These are phyloP conservation scores for Apamea sordens DNA, from an alignment of 2,888 invertebrate species.

Conservation along the genomic window DNA sequence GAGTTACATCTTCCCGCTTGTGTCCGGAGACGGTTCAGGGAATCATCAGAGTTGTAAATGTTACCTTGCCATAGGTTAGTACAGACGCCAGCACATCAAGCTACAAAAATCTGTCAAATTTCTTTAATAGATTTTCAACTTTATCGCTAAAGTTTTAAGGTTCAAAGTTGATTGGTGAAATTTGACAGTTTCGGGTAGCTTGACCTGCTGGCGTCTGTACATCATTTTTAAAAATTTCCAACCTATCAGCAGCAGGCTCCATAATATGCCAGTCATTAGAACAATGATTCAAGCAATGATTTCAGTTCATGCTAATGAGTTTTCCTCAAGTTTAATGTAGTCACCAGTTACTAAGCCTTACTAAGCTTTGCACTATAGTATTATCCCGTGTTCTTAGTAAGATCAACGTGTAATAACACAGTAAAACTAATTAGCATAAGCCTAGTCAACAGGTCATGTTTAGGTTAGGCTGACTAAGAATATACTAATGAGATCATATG, in stretches of 20 bases:
- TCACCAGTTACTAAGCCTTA: slow-evolving; percentile 16
- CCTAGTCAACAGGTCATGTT: slow-evolving; percentile 43
- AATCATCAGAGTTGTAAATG: neutral
- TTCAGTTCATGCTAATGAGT: slow-evolving; percentile 28
- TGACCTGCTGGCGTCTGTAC: too few relatives aligned
- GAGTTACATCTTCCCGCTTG: neutral
- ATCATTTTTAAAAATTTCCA: neutral
- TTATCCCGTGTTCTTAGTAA: slow-evolving; percentile 53
- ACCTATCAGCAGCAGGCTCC: neutral
- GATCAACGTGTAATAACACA: slow-evolving; percentile 40
- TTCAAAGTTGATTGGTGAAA: too few relatives aligned
- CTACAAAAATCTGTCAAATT: too few relatives aligned
- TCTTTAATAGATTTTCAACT: too few relatives aligned
- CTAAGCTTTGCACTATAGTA: slow-evolving; percentile 6
- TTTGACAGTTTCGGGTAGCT: too few relatives aligned
- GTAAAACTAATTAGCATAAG: slow-evolving; percentile 44
- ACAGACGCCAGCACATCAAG: too few relatives aligned
- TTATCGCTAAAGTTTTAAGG: too few relatives aligned
- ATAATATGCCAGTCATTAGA: neutral
- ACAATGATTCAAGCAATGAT: slow-evolving; percentile 31
- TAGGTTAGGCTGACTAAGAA: slow-evolving; percentile 40
- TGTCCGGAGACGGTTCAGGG: neutral
- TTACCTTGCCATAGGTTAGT: neutral
- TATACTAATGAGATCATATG: slow-evolving; percentile 50
- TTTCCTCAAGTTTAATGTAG: slow-evolving; percentile 18